These are phyloP conservation scores for Penaeus monodon DNA, from an alignment of 2,888 invertebrate genomes.

Conservation along the genomic window DNA sequence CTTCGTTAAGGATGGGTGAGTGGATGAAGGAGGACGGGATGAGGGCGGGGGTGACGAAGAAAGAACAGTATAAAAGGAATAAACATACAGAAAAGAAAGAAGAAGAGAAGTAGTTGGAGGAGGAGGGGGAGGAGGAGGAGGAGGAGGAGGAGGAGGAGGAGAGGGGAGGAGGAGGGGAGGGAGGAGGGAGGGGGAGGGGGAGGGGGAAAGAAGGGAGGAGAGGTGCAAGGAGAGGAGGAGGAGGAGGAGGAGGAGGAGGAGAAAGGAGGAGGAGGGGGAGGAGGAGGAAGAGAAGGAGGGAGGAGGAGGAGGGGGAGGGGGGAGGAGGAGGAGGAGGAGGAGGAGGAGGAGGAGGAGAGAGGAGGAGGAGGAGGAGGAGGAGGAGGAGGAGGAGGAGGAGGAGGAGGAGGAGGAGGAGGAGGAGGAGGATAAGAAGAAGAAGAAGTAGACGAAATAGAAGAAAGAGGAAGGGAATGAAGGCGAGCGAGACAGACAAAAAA, in stretches of 20 bases:
- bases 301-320: not conserved
- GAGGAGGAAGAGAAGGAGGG: not conserved
- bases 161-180: not conserved
- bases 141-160: not conserved
- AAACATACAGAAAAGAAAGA: not conserved
- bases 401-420: not conserved
- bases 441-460: not conserved
- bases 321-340: not conserved
- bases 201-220: not conserved
- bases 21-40: no score
- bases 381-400: not conserved
- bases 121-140: not conserved
- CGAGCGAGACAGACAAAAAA: no score
- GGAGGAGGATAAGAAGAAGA: no score
- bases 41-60: no score
- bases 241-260: not conserved
- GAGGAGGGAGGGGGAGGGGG: no score
- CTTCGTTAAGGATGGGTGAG: no score
- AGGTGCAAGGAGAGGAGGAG: not conserved
- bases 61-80: no score
- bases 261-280: not conserved
- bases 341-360: not conserved
- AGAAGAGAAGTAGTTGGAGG: not conserved
- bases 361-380: not conserved
- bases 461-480: not conserved